A percentile compares a stretch with the other conserved stretches of the same genome.
Evolutionary conservation across 1,140 invertebrate species (phyloP).

Genomic region (Conus ventricosus): DNA sequence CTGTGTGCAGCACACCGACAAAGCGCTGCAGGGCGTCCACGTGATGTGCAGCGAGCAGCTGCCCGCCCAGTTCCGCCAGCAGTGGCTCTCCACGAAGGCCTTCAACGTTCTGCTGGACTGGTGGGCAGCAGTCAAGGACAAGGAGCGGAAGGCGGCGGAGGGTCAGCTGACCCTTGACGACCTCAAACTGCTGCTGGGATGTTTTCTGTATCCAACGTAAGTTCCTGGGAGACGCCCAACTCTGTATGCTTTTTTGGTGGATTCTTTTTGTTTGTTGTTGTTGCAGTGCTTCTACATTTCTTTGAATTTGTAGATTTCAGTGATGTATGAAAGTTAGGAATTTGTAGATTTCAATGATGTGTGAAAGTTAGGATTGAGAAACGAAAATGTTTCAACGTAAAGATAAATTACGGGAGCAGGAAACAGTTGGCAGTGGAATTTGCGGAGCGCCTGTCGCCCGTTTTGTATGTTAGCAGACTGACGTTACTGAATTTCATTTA

Average conservation of each 20-base stretch:
- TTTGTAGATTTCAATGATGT: too few relatives aligned
- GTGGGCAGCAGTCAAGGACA: constrained; percentile 22
- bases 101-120: constrained; percentile 15
- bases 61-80: constrained; percentile 14
- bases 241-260: background rate
- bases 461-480: too few relatives aligned
- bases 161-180: background rate
- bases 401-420: too few relatives aligned
- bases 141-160: background rate
- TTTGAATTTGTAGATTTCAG: too few relatives aligned
- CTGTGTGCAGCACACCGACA: background rate
- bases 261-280: too few relatives aligned
- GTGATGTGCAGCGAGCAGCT: constrained; percentile 17
- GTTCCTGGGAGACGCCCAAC: background rate
- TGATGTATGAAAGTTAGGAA: too few relatives aligned
- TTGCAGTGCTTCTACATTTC: too few relatives aligned
- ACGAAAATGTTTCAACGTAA: too few relatives aligned
- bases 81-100: constrained; percentile 8
- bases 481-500: too few relatives aligned
- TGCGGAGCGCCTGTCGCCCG: too few relatives aligned
- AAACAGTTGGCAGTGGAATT: too few relatives aligned
- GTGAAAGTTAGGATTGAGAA: too few relatives aligned
- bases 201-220: constrained; percentile 24
- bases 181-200: constrained; percentile 7
- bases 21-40: background rate